Base-by-base conservation (phyloP, 2,113 vertebrate genomes). In the Ascaphus truei region DNA sequence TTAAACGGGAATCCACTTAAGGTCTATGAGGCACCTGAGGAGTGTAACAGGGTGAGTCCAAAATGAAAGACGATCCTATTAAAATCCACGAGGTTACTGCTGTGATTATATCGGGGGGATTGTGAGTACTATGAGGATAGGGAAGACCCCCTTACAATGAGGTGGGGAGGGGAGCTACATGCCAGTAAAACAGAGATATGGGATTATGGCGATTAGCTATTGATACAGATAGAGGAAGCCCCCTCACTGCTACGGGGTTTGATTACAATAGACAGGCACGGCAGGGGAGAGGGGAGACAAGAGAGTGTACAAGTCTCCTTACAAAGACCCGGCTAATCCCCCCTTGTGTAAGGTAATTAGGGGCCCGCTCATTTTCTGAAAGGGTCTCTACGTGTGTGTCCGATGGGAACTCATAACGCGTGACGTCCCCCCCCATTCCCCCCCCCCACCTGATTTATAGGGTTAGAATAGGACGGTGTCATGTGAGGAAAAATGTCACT, bases 271-370 rank as follows among this genome's bases (percentile, higher is more conserved):
- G 55, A 13, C 22, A 30, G 66, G 66, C 66, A 69, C 31, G 31
- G 30, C 37, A 59, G 43, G 16, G 4, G 45, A 31, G 65, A 51
- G 56, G 66, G 56, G 66, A 69, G 56, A 39, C 9, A 13, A 36
- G 37, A 48, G 45, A 37, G 16, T 30, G 15, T 50, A 57, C 65
- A 68, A 43, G 55, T 69, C 55, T 69, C 30, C 55, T 22, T 60
- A 59, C 66, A 69, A 69, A 59, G 34, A 43, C 43, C 23, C 53
- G 50, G 55, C 55, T 69, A 69, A 69, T 69, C 66, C 60, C 25
- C 22, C 56, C 66, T 69, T 69, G 59, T 69, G 66, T 69, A 69
- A 69, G 66, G 43, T 69, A 69, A 69, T 69, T 69, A 60, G 43
- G 5, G 22, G n/a, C n/a, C 11, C 59, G 56, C 30, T 51, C 66